phyloP scores from a whole-genome alignment of 1,140 invertebrate genomes.

The Augochlora pura region DNA sequence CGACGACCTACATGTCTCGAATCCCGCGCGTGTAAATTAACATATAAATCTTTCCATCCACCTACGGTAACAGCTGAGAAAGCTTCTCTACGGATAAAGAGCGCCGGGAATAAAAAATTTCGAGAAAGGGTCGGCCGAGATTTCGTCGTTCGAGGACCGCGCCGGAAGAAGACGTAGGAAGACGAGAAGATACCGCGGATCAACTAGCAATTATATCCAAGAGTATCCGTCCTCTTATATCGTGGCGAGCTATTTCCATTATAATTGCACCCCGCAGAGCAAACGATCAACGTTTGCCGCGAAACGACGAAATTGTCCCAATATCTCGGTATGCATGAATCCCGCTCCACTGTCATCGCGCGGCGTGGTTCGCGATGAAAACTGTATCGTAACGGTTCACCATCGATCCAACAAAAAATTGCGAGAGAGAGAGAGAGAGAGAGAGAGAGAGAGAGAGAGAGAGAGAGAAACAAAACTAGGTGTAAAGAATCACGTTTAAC shows the following conservation, averaged over 20 bases:
- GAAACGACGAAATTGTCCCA: conserved; percentile 23
- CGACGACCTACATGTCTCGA: too few relatives aligned
- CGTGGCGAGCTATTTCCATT: not conserved
- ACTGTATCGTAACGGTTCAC: conserved; percentile 1
- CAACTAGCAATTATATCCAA: not conserved
- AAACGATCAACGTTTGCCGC: conserved; percentile 12
- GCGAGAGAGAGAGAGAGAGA: not conserved
- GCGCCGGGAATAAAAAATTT: not conserved
- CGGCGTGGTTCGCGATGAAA: not conserved
- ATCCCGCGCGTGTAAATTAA: too few relatives aligned
- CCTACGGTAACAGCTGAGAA: not conserved
- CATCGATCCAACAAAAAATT: not conserved
- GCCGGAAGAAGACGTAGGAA: not conserved
- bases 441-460: not conserved
- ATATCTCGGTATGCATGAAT: conserved; percentile 21
- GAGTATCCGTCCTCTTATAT: not conserved
- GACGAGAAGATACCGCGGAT: not conserved
- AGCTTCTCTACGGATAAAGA: not conserved
- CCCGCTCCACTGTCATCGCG: not conserved
- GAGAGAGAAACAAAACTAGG: not conserved
- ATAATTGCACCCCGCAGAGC: conserved; percentile 1
- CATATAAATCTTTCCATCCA: not conserved
- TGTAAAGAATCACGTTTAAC: not conserved
- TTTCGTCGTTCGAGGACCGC: not conserved
- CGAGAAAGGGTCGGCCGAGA: not conserved